Percentiles rank a stretch among this genome's conserved stretches.
phyloP scores from a whole-genome alignment of 2,797 vertebrate species.

The Arnoldichthys spilopterus region DNA sequence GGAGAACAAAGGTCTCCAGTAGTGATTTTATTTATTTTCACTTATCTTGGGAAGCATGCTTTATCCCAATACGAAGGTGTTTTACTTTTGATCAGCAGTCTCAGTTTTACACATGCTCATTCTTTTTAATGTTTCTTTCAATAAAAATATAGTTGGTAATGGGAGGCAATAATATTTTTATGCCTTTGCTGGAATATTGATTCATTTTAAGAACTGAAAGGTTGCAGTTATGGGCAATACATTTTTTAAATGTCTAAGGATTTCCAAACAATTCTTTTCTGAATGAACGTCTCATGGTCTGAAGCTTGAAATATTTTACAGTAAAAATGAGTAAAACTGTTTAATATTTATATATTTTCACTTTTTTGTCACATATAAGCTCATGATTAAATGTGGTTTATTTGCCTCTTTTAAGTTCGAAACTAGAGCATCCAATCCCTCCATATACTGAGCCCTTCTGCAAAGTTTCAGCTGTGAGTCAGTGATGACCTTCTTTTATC shows the following conservation, averaged over 20 bases:
- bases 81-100: slow-evolving; percentile 15
- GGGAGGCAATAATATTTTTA: slow-evolving; percentile 31
- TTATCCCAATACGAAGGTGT: slow-evolving; percentile 47
- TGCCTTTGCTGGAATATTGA: slow-evolving; percentile 3
- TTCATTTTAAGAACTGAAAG: slow-evolving; percentile 16
- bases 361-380: too few species aligned
- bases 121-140: slow-evolving; percentile 5
- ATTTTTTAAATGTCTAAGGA: slow-evolving; percentile 10
- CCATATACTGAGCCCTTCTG: too few species aligned
- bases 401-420: too few species aligned
- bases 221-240: slow-evolving; percentile 16
- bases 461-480: too few species aligned
- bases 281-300: not conserved
- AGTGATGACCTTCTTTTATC: too few species aligned
- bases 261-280: not conserved
- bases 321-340: too few species aligned
- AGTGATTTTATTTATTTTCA: slow-evolving; percentile 46
- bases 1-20: slow-evolving; percentile 46
- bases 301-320: not conserved
- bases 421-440: too few species aligned
- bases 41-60: slow-evolving; percentile 54
- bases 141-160: not conserved
- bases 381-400: too few species aligned
- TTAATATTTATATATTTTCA: too few species aligned
- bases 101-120: not conserved